A percentile compares a stretch with the other conserved stretches of the same genome.
Conservation (phyloP, 2,888 invertebrate genomes). For the Corythucha ciliata region DNA sequence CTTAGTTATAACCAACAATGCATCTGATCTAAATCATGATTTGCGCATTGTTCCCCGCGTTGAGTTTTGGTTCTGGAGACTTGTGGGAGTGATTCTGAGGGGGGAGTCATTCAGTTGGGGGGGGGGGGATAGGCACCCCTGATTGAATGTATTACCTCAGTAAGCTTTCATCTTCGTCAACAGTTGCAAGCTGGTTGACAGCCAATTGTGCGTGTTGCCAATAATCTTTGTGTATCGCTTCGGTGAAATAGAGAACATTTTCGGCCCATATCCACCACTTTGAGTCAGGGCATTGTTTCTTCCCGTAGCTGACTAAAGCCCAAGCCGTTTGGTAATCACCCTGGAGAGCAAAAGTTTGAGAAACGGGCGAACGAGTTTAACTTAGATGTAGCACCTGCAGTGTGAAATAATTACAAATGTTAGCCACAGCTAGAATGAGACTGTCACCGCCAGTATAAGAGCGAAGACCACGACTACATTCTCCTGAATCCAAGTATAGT, state of each 20-base stretch:
- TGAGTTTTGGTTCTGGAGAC: too few relatives aligned
- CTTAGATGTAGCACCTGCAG: slow-evolving; percentile 16
- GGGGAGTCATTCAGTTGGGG: too few relatives aligned
- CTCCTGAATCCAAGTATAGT: slow-evolving; percentile 64
- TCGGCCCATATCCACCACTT: slow-evolving; percentile 60
- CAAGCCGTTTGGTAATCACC: slow-evolving; percentile 51
- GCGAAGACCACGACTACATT: slow-evolving; percentile 43
- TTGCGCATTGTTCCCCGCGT: too few relatives aligned
- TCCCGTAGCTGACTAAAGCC: slow-evolving; percentile 52
- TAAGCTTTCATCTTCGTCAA: slow-evolving; percentile 45
- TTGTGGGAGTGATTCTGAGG: neutral
- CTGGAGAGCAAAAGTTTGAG: slow-evolving; percentile 34
- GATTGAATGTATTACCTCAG: slow-evolving; percentile 41
- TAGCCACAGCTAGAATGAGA: slow-evolving; percentile 53
- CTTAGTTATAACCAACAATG: too few relatives aligned
- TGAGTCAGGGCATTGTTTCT: slow-evolving; percentile 48
- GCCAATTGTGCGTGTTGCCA: slow-evolving; percentile 47
- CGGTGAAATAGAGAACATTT: slow-evolving; percentile 48
- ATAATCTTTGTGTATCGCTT: slow-evolving; percentile 43
- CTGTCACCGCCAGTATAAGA: slow-evolving; percentile 57
- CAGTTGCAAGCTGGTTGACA: slow-evolving; percentile 44
- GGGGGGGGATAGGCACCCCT: too few relatives aligned
- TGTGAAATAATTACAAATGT: slow-evolving; percentile 46
- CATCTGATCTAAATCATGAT: too few relatives aligned
- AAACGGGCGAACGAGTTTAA: neutral